Evolutionary conservation across 2,113 vertebrate species (phyloP).

Genomic region (Maylandia zebra): DNA sequence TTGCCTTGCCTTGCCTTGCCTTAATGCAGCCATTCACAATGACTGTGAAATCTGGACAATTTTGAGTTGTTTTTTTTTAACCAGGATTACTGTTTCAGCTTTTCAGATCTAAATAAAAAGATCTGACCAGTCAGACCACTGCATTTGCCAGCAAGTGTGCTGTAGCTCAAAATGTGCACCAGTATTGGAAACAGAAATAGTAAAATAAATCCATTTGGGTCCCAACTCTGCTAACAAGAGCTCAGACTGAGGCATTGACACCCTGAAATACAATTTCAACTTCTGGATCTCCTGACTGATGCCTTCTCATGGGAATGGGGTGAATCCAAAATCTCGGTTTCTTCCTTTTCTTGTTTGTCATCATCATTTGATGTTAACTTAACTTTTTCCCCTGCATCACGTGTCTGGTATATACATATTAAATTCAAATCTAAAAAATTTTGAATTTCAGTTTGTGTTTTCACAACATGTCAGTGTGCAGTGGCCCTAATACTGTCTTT

Average conservation of each 20-base stretch:
- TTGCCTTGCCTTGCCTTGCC: too few species aligned
- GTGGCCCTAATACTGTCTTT: background rate
- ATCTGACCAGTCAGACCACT: background rate
- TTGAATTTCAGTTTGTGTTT: background rate
- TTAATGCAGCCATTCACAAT: background rate
- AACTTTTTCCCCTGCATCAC: fast-evolving
- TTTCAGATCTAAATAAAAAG: background rate
- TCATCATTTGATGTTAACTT: background rate
- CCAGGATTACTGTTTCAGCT: background rate
- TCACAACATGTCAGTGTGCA: background rate
- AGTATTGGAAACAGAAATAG: background rate
- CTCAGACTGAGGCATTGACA: background rate
- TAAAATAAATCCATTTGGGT: background rate
- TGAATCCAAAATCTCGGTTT: background rate
- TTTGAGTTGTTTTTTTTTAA: background rate
- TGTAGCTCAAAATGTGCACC: background rate
- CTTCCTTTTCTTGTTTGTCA: background rate
- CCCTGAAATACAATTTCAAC: background rate
- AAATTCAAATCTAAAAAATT: fast-evolving
- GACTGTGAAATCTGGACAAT: background rate
- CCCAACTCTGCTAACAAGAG: background rate
- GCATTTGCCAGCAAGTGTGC: background rate
- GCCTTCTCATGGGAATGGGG: background rate
- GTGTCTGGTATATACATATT: background rate
- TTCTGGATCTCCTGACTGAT: background rate